A percentile compares a stretch with the other conserved stretches of the same genome.
phyloP scores from a whole-genome alignment of 2,888 invertebrate species.

The Campaea margaritaria region DNA sequence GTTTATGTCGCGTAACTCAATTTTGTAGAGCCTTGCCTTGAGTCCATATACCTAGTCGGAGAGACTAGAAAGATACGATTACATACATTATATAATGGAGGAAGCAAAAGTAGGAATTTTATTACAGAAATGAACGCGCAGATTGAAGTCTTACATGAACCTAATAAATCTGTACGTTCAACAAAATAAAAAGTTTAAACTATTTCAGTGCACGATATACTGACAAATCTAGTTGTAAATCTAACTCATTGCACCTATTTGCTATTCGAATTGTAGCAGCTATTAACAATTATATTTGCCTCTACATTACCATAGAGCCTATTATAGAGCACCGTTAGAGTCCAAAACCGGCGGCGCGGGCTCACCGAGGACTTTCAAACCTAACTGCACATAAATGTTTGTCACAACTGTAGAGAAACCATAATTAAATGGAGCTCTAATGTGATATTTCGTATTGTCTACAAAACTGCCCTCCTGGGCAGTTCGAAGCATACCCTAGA shows the following conservation, averaged over 20 bases:
- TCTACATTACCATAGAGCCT: constrained; percentile 20
- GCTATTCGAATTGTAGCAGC: constrained; percentile 8
- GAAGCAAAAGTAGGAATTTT: too few relatives aligned
- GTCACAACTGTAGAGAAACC: neutral
- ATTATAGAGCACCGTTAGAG: constrained; percentile 27
- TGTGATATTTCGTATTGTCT: too few relatives aligned
- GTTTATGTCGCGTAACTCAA: neutral
- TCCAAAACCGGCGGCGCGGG: constrained; percentile 14
- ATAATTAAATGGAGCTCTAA: neutral
- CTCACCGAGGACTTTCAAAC: constrained; percentile 18
- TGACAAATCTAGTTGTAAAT: too few relatives aligned
- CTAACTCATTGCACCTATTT: constrained; percentile 6
- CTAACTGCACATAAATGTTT: constrained; percentile 14
- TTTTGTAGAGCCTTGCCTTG: neutral
- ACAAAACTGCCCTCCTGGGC: too few relatives aligned
- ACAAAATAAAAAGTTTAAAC: too few relatives aligned
- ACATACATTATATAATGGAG: too few relatives aligned
- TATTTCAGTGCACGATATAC: too few relatives aligned
- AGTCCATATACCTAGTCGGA: neutral
- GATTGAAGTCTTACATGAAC: too few relatives aligned
- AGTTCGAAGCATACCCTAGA: too few relatives aligned
- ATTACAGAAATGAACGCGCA: too few relatives aligned
- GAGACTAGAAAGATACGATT: too few relatives aligned
- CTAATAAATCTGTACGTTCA: too few relatives aligned
- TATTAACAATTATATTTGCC: constrained; percentile 24